Percentiles rank a stretch among this genome's conserved stretches.
These are phyloP conservation scores for Sturnira hondurensis DNA, from an alignment of 2,113 vertebrate genomes.

Conservation along the genomic window DNA sequence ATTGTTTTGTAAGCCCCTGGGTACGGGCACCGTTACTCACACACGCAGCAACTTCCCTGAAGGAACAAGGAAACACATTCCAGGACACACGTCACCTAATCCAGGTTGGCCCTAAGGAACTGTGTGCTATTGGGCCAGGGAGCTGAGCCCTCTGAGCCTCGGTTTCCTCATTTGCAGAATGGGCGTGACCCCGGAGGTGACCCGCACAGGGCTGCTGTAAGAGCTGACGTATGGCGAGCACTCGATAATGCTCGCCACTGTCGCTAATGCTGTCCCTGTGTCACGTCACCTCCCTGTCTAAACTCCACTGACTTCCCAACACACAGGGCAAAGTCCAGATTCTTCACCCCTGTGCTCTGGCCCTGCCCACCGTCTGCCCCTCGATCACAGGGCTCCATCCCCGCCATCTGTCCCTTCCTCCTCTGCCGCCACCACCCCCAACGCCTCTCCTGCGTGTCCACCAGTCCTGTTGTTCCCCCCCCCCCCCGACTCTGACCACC, in stretches of 20 bases:
- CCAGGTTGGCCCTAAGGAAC: not conserved
- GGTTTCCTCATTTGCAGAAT: not conserved
- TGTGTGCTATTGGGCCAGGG: not conserved
- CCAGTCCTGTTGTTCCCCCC: too few relatives aligned
- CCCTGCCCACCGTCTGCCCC: not conserved
- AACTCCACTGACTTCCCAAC: not conserved
- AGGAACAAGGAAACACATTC: not conserved
- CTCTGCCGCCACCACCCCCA: not conserved
- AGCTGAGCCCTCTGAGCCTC: not conserved
- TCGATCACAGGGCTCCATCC: not conserved
- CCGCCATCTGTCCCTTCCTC: not conserved
- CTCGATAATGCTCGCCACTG: not conserved
- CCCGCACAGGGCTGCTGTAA: not conserved
- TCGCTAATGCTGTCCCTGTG: not conserved
- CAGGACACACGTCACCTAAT: not conserved
- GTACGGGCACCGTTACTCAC: not conserved
- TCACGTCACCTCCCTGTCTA: not conserved
- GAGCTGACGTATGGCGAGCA: not conserved
- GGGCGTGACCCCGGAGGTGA: not conserved
- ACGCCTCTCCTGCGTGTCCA: accelerated
- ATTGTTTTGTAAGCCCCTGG: not conserved
- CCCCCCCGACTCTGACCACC: too few relatives aligned
- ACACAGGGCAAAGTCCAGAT: not conserved
- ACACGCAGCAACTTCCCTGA: not conserved
- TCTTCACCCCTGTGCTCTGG: not conserved